Evolutionary conservation across 2,888 invertebrate genomes (phyloP).

Genomic region (Lithophane socia): DNA sequence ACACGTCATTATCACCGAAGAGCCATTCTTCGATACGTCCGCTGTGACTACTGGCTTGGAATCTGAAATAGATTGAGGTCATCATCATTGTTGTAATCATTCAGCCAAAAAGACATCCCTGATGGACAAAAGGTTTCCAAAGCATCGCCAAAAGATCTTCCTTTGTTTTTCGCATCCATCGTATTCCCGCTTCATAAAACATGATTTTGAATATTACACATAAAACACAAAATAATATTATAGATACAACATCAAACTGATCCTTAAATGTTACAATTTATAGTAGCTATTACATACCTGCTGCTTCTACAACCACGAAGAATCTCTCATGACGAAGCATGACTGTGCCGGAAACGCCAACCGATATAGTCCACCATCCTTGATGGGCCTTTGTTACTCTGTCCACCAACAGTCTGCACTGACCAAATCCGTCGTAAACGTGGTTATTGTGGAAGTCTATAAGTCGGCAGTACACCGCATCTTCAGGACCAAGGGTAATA

Average conservation of each 20-base stretch:
- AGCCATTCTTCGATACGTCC: slow-evolving; percentile 66
- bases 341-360: slow-evolving; percentile 75
- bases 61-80: slow-evolving; percentile 64
- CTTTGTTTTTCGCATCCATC: background rate
- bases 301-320: slow-evolving; percentile 68
- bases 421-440: slow-evolving; percentile 79
- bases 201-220: background rate
- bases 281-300: slow-evolving; percentile 68
- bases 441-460: slow-evolving; percentile 66
- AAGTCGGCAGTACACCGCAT: slow-evolving; percentile 80
- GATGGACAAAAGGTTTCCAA: background rate
- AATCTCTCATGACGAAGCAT: slow-evolving; percentile 69
- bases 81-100: background rate
- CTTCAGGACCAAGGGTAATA: slow-evolving; percentile 75
- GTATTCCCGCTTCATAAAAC: background rate
- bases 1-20: slow-evolving; percentile 76
- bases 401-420: slow-evolving; percentile 75
- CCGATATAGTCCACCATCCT: slow-evolving; percentile 78
- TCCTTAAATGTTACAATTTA: background rate
- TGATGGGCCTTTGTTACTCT: slow-evolving; percentile 72
- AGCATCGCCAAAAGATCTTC: too few relatives aligned
- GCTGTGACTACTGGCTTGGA: slow-evolving; percentile 73
- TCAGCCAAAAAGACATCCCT: background rate
- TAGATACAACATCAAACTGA: background rate
- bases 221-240: too few relatives aligned